phyloP scores from a whole-genome alignment of 2,113 vertebrate species.

The Carlito syrichta region DNA sequence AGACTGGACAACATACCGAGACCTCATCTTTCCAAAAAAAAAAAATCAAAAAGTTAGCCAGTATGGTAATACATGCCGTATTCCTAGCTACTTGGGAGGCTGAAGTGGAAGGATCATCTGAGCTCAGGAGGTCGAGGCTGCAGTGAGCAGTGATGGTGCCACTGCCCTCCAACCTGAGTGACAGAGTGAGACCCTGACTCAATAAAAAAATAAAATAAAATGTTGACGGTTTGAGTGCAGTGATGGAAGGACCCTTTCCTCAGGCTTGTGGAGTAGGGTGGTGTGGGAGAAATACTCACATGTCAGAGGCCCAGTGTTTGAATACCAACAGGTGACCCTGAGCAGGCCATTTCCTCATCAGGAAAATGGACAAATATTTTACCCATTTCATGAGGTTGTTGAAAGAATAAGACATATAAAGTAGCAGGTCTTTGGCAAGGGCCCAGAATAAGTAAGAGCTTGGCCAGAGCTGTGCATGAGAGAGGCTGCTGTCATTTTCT shows the following conservation, averaged over 20 bases:
- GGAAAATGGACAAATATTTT: not conserved
- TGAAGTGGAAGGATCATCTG: no score
- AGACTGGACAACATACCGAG: no score
- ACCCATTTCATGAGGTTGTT: not conserved
- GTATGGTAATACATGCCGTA: no score
- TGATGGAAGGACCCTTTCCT: not conserved
- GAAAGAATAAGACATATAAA: not conserved
- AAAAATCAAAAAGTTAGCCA: no score
- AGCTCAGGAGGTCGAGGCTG: no score
- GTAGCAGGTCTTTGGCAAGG: not conserved
- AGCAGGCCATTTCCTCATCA: not conserved
- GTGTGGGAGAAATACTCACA: not conserved
- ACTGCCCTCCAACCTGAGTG: no score
- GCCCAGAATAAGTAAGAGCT: not conserved
- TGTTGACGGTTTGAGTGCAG: not conserved
- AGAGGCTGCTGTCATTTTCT: not conserved
- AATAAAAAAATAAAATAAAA: no score
- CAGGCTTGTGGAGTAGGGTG: not conserved
- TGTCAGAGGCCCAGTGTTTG: not conserved
- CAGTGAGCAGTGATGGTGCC: no score
- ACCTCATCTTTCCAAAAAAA: no score
- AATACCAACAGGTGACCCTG: not conserved
- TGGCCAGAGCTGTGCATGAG: not conserved
- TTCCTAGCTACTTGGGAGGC: no score
- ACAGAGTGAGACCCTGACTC: no score